Base-by-base conservation (phyloP, 2,113 vertebrate species). In the Rousettus leschenaultii region DNA sequence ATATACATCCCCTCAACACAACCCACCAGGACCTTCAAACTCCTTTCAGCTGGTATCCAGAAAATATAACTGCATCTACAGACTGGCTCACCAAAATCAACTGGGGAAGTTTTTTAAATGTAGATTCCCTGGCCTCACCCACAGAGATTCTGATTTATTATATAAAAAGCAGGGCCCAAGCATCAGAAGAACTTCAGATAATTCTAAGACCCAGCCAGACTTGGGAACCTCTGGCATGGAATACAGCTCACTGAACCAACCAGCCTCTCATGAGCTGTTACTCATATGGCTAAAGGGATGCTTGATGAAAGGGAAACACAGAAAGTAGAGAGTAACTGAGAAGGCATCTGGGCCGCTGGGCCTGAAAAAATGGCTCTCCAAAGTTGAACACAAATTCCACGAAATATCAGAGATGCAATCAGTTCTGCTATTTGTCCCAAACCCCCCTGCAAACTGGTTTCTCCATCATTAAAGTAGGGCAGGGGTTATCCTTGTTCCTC, bases 81-180 rank as follows among this genome's bases (percentile, higher is more conserved):
- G 83, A 92, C n/a, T 75, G 40, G 33, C 48, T 93, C 35, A 93
- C 91, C 78, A 93, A 19, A 92, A 88, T 93, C 15, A 66, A 8
- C 7, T 88, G 24, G 51, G 24, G 61, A 80, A 61, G 65, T 61
- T 33, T 89, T 89, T 24, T 4, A 92, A 85, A 53, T 75, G 94
- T 12, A 88, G 8, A 61, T n/a, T 77, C 30, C 53, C 78, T 93
- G 33, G 45, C 19, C 40, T 95, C 5, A 86, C 28, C 26, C 86
- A 93, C n/a, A 91, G 7, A 87, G 40, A 95, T 96, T 89, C 24
- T 65, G 6, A 53, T 93, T 88, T 96, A 55, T 70, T 92, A 74
- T 18, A 38, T 70, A 63, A 96, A 74, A 96, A 82, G 21, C 11
- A 92, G 43, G 30, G 35, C 13, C 35, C 55, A 24, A 15, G 21